These are phyloP conservation scores for Oconnorella tubifera DNA, from an alignment of 2,888 invertebrate genomes.

Conservation along the genomic window DNA sequence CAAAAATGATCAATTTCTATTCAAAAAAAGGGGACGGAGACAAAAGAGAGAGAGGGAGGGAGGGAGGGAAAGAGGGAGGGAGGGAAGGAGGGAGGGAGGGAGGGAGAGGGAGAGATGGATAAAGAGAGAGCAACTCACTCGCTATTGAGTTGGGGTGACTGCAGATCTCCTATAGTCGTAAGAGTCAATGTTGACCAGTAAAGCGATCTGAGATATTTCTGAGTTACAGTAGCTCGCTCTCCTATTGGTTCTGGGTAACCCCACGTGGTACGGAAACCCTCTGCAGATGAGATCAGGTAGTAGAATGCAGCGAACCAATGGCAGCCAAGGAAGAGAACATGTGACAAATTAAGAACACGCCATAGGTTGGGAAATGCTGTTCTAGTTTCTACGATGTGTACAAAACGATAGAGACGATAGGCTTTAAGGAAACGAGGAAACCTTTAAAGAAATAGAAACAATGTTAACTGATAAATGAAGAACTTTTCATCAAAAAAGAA, in stretches of 20 bases:
- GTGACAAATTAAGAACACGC: conserved; percentile 89
- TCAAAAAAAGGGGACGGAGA: too few relatives aligned
- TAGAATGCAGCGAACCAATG: conserved; percentile 99
- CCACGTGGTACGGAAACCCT: conserved; percentile 59
- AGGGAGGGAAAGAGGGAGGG: background rate
- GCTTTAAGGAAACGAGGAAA: conserved; percentile 61
- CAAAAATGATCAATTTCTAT: too few relatives aligned
- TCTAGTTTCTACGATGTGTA: conserved; percentile 92
- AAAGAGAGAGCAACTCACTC: background rate
- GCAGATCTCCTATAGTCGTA: conserved; percentile 92
- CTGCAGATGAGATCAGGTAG: conserved; percentile 78
- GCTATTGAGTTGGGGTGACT: conserved; percentile 70
- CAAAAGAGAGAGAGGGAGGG: background rate
- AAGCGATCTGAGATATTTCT: conserved; percentile 88
- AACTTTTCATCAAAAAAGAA: too few relatives aligned
- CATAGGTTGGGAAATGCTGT: conserved; percentile 94
- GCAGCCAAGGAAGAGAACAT: conserved; percentile 86
- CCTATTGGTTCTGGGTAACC: conserved; percentile 62
- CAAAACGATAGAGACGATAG: conserved; percentile 78
- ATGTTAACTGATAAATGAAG: too few relatives aligned
- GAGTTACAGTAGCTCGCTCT: conserved; percentile 75
- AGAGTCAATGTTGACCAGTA: conserved; percentile 95
- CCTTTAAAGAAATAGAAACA: conserved; percentile 17
- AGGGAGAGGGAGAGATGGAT: conserved; percentile 7
- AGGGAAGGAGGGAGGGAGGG: background rate